phyloP scores from a whole-genome alignment of 2,888 invertebrate genomes.

The Lampropteryx suffumata region DNA sequence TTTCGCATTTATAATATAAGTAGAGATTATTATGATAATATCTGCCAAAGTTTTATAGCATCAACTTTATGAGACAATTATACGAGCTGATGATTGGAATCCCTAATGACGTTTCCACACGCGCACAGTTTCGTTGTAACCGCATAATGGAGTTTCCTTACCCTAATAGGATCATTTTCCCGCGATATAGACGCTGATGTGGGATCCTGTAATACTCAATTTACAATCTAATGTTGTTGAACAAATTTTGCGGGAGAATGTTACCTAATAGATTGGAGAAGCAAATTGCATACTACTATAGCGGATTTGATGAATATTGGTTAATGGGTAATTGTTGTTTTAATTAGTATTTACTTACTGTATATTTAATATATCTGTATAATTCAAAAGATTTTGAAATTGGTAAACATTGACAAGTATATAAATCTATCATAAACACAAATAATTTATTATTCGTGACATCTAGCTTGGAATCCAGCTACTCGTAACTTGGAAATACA shows the following conservation, averaged over 20 bases:
- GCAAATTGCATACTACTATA: slow-evolving; percentile 1
- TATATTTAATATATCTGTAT: too few species aligned
- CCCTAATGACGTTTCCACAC: slow-evolving; percentile 61
- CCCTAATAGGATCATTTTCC: slow-evolving; percentile 71
- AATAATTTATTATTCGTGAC: too few species aligned
- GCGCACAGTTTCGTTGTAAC: slow-evolving; percentile 62
- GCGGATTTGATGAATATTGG: not conserved
- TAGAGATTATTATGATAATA: too few species aligned
- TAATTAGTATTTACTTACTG: too few species aligned
- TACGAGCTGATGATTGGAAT: slow-evolving; percentile 42
- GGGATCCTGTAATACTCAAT: slow-evolving; percentile 47
- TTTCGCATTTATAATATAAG: too few species aligned
- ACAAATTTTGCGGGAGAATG: slow-evolving; percentile 17
- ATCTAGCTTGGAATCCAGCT: too few species aligned
- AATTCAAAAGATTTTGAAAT: too few species aligned
- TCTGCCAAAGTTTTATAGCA: slow-evolving; percentile 5
- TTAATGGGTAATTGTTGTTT: too few species aligned
- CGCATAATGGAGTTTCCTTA: slow-evolving; percentile 72
- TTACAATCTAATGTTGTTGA: slow-evolving; percentile 34
- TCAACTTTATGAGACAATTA: slow-evolving; percentile 26
- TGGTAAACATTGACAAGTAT: too few species aligned
- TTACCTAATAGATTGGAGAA: slow-evolving; percentile 17
- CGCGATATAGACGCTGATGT: slow-evolving; percentile 51
- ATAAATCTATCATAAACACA: too few species aligned
- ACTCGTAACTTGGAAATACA: too few species aligned